Evolutionary conservation across 2,797 vertebrate species (phyloP).

Genomic region (Enteromius treurensis): DNA sequence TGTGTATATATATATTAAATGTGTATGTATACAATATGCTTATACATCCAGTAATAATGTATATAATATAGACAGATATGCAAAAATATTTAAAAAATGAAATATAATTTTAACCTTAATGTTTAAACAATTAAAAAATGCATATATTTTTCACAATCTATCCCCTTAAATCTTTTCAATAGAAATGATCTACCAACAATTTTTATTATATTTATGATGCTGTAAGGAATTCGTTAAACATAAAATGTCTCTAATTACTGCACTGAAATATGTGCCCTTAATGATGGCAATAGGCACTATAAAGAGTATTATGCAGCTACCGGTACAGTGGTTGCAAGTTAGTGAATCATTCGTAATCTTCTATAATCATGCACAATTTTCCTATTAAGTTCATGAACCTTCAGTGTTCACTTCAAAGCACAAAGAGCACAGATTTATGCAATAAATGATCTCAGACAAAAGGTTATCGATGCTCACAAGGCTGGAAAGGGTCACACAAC

Average conservation of each 20-base stretch:
- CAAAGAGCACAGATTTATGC: conserved; percentile 15
- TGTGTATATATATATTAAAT: background rate
- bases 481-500: conserved; percentile 11
- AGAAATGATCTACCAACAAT: background rate
- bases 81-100: background rate
- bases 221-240: background rate
- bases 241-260: background rate
- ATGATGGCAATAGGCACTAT: background rate
- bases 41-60: too few species aligned
- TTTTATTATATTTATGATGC: background rate
- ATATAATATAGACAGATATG: background rate
- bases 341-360: background rate
- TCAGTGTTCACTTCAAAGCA: background rate
- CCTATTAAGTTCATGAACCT: background rate
- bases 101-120: background rate
- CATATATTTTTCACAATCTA: background rate
- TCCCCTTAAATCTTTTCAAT: background rate
- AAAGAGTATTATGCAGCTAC: background rate
- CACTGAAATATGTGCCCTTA: background rate
- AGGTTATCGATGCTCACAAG: conserved; percentile 21
- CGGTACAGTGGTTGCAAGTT: conserved; percentile 1
- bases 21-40: background rate
- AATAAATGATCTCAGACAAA: conserved; percentile 18
- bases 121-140: background rate
- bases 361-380: background rate